phyloP scores from a whole-genome alignment of 2,797 vertebrate genomes.

The Acrossocheilus fasciatus region DNA sequence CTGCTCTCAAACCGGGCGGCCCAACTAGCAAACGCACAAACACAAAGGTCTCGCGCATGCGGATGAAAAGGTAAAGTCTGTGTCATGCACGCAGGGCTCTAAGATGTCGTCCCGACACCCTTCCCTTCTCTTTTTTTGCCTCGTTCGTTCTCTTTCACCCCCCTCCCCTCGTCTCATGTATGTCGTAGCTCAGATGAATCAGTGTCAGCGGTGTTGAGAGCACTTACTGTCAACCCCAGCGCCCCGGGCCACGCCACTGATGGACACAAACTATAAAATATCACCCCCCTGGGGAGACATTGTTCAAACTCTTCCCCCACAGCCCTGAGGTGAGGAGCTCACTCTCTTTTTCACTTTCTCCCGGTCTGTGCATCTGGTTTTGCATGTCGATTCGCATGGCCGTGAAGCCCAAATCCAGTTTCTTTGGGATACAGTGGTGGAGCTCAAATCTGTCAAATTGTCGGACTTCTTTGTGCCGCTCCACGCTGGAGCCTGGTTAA shows the following conservation, averaged over 20 bases:
- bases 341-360: constrained; percentile 35
- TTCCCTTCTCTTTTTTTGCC: constrained; percentile 46
- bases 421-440: constrained; percentile 21
- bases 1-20: constrained; percentile 70
- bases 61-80: constrained; percentile 40
- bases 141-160: constrained; percentile 26
- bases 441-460: constrained; percentile 31
- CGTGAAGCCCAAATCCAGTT: constrained; percentile 40
- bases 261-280: constrained; percentile 91
- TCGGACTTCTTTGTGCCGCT: constrained; percentile 34
- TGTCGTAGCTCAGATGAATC: constrained; percentile 86
- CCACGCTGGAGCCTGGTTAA: constrained; percentile 40
- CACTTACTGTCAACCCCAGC: constrained; percentile 86
- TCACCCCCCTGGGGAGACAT: constrained; percentile 84
- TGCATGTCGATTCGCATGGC: constrained; percentile 46
- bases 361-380: constrained; percentile 46
- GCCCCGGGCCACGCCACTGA: constrained; percentile 83
- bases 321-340: constrained; percentile 72
- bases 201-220: constrained; percentile 86
- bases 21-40: constrained; percentile 31
- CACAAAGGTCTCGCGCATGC: constrained; percentile 7
- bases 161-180: constrained; percentile 69
- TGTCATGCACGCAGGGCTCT: constrained; percentile 47
- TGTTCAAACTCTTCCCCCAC: constrained; percentile 79
- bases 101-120: constrained; percentile 44